phyloP scores from a whole-genome alignment of 2,113 vertebrate species.

The Alaudala cheleensis region DNA sequence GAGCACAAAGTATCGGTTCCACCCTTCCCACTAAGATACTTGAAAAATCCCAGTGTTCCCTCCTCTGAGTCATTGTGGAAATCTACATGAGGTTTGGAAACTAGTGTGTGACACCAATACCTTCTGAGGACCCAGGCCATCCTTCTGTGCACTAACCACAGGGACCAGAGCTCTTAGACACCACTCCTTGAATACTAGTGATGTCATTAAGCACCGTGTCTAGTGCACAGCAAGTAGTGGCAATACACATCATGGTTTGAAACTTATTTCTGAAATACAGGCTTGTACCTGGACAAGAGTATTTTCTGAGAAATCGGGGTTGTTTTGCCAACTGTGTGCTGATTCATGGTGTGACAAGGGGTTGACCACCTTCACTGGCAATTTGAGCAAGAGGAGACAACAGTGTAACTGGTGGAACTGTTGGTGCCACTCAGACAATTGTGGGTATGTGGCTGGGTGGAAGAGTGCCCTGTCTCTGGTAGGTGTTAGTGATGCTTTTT shows the following conservation, averaged over 20 bases:
- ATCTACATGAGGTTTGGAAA: rapidly evolving
- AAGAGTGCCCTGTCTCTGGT: neutral
- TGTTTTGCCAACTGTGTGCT: neutral
- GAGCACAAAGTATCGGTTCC: neutral
- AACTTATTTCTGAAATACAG: neutral
- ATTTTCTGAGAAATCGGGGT: neutral
- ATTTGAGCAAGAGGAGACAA: neutral
- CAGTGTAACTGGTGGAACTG: neutral
- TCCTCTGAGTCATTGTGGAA: neutral
- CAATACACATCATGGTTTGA: neutral
- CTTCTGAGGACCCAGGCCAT: neutral
- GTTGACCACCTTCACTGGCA: neutral
- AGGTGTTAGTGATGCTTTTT: neutral
- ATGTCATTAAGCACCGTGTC: neutral
- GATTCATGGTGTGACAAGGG: neutral
- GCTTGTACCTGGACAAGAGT: neutral
- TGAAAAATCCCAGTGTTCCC: neutral
- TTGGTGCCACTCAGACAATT: neutral
- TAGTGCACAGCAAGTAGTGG: neutral
- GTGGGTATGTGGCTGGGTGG: neutral
- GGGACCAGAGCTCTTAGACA: neutral
- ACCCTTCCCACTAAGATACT: neutral
- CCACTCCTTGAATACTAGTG: neutral
- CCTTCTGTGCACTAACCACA: neutral
- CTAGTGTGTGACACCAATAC: neutral